Evolutionary conservation across 2,113 vertebrate species (phyloP).

Genomic region (Cacatua alba): DNA sequence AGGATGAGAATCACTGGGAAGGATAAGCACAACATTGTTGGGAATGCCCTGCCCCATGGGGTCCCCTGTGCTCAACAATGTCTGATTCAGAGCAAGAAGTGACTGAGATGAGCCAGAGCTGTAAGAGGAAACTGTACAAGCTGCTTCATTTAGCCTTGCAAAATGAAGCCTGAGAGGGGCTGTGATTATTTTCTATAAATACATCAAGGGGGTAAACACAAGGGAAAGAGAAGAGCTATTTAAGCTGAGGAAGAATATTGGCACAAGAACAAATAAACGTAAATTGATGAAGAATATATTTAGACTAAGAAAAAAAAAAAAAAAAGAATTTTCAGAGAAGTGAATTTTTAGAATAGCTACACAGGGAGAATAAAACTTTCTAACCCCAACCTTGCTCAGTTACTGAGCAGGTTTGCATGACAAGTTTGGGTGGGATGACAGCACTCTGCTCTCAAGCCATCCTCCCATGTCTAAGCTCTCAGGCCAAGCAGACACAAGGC

Average conservation of each 20-base stretch:
- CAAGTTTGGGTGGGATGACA: neutral
- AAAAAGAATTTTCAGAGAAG: neutral
- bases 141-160: neutral
- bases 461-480: neutral
- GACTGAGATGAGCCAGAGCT: neutral
- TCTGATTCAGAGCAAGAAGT: neutral
- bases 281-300: conserved; percentile 39
- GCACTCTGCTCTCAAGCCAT: neutral
- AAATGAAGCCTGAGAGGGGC: conserved; percentile 26
- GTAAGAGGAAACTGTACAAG: neutral
- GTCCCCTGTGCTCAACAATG: neutral
- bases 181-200: conserved; percentile 59
- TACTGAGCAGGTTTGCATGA: neutral
- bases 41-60: accelerated
- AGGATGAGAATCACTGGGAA: neutral
- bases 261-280: conserved; percentile 55
- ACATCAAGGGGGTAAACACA: conserved; percentile 60
- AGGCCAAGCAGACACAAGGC: neutral
- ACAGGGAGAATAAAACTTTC: neutral
- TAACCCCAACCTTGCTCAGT: neutral
- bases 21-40: accelerated
- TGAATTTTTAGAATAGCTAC: neutral
- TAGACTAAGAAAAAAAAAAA: neutral
- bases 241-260: conserved; percentile 40
- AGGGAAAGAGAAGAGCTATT: conserved; percentile 43